phyloP scores from a whole-genome alignment of 2,113 vertebrate genomes.

The Egretta garzetta region DNA sequence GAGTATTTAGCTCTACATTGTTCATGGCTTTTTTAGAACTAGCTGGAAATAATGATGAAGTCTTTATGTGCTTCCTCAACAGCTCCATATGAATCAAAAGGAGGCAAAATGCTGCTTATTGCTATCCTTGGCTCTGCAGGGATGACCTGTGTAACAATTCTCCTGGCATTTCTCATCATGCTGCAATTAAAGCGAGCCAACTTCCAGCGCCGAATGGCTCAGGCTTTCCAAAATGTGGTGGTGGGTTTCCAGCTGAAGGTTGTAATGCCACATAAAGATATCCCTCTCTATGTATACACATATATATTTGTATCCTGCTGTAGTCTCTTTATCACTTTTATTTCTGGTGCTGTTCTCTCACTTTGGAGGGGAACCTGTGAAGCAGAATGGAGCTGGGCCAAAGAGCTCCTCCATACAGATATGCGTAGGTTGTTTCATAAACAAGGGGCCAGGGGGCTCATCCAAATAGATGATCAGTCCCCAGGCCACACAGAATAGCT shows the following conservation, averaged over 20 bases:
- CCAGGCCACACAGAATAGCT: neutral
- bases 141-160: constrained; percentile 89
- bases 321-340: neutral
- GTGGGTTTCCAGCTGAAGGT: constrained; percentile 12
- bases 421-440: neutral
- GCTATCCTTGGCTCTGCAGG: constrained; percentile 90
- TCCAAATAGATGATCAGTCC: neutral
- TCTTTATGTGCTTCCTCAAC: neutral
- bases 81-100: constrained; percentile 72
- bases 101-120: constrained; percentile 85
- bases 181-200: constrained; percentile 84
- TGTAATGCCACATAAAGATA: rapidly evolving
- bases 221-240: constrained; percentile 86
- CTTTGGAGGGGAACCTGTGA: neutral
- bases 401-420: neutral
- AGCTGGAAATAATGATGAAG: neutral
- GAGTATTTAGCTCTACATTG: neutral
- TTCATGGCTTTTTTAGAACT: neutral
- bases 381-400: neutral
- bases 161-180: constrained; percentile 87
- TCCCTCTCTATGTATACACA: too few relatives aligned
- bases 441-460: rapidly evolving
- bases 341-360: neutral
- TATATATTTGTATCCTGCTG: neutral
- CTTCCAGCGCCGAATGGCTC: constrained; percentile 86